phyloP scores from a whole-genome alignment of 2,797 vertebrate species.

The Fistularia commersonii region DNA sequence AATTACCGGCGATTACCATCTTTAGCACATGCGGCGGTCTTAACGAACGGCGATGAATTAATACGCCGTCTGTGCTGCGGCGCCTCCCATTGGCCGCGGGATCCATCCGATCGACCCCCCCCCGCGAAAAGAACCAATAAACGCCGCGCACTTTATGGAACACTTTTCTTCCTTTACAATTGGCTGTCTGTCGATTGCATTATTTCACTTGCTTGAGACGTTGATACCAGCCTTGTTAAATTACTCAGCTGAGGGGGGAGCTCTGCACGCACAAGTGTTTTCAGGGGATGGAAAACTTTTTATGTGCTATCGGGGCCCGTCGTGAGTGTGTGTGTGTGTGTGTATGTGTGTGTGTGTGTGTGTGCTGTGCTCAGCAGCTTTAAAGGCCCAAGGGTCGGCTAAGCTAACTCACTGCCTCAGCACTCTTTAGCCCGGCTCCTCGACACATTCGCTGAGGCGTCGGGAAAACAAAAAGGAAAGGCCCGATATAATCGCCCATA shows the following conservation, averaged over 20 bases:
- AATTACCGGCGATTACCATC: conserved; percentile 75
- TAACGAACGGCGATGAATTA: conserved; percentile 74
- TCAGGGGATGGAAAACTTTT: conserved; percentile 72
- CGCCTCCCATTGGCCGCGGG: conserved; percentile 68
- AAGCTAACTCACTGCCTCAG: conserved; percentile 74
- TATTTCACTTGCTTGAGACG: conserved; percentile 69
- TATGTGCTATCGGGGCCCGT: conserved; percentile 69
- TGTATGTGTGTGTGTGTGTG: conserved; percentile 35
- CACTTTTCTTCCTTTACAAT: conserved; percentile 66
- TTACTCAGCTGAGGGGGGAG: conserved; percentile 73
- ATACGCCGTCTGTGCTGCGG: conserved; percentile 71
- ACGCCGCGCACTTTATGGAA: conserved; percentile 69
- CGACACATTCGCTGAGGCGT: conserved; percentile 70
- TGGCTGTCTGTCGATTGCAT: conserved; percentile 70
- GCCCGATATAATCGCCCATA: conserved; percentile 67
- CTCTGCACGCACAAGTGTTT: conserved; percentile 66
- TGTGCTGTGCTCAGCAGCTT: conserved; percentile 78
- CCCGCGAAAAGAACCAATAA: conserved; percentile 70
- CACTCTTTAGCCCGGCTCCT: conserved; percentile 68
- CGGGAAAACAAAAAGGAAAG: conserved; percentile 71
- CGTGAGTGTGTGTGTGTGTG: conserved; percentile 27
- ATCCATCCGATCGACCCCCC: conserved; percentile 64
- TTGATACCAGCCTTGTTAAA: conserved; percentile 76
- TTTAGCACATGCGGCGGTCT: conserved; percentile 74
- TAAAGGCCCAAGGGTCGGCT: conserved; percentile 73